Evolutionary conservation across 2,113 vertebrate genomes (phyloP).

Genomic region (Butastur rufipennis): DNA sequence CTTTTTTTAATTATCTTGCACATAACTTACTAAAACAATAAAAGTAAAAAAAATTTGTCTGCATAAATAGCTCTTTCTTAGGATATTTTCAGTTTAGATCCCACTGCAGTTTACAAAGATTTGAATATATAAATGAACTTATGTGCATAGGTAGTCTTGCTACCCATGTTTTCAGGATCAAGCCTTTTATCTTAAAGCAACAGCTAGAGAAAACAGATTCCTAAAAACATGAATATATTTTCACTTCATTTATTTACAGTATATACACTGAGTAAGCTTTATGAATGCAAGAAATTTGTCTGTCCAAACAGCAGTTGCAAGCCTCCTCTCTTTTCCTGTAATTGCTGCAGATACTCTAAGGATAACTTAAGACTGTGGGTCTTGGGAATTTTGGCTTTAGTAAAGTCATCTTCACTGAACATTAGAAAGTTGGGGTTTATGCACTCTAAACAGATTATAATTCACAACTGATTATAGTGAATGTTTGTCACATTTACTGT

Average conservation of each 20-base stretch:
- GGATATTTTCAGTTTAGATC: neutral
- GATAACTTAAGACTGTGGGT: neutral
- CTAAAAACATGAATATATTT: neutral
- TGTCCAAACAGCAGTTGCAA: neutral
- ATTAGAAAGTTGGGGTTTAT: neutral
- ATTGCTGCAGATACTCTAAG: neutral
- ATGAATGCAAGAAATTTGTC: neutral
- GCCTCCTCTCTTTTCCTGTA: neutral
- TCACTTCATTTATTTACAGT: neutral
- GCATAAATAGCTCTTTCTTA: neutral
- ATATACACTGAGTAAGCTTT: neutral
- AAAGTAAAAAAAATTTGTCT: neutral
- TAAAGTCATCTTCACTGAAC: neutral
- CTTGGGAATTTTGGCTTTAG: neutral
- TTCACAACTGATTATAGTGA: neutral
- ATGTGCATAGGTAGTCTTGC: neutral
- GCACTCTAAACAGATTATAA: neutral
- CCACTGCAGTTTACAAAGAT: neutral
- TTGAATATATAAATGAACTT: neutral
- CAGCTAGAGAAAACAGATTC: neutral
- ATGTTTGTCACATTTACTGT: neutral
- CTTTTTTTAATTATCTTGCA: neutral
- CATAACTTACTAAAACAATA: neutral
- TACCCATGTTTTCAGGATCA: neutral
- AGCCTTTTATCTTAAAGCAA: neutral